A percentile compares a stretch with the other conserved stretches of the same genome.
These are phyloP conservation scores for Synanthedon tipuliformis DNA, from an alignment of 2,888 invertebrate genomes.

Conservation along the genomic window DNA sequence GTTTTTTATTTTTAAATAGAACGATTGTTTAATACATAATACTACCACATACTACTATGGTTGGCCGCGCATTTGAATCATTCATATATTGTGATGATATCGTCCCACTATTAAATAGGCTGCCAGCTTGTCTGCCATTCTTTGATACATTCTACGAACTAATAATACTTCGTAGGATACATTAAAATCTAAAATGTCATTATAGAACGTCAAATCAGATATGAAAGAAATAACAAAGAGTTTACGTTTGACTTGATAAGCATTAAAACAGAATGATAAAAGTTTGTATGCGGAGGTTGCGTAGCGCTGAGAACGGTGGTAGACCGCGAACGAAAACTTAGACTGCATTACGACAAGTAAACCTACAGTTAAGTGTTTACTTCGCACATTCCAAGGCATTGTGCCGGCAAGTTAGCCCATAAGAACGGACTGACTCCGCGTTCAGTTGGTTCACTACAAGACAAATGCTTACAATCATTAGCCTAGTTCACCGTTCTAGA, in stretches of 20 bases:
- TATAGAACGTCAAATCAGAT: no score
- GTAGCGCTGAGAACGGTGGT: constrained; percentile 23
- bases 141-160: no score
- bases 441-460: constrained; percentile 11
- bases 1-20: no score
- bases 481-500: background rate
- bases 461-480: constrained; percentile 22
- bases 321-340: constrained; percentile 49
- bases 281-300: constrained; percentile 36
- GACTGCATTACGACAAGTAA: constrained; percentile 57
- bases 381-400: constrained; percentile 57
- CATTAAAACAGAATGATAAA: constrained; percentile 53
- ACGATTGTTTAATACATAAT: no score
- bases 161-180: no score
- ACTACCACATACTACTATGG: no score
- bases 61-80: no score
- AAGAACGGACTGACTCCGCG: constrained; percentile 45
- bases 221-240: no score
- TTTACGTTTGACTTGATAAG: constrained; percentile 20
- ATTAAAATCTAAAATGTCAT: no score
- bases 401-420: constrained; percentile 39
- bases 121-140: no score
- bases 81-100: no score
- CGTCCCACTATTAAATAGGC: no score
- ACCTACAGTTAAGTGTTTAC: constrained; percentile 66